Conservation (phyloP, 1,140 invertebrate species). For the Drosophila trapezifrons region DNA sequence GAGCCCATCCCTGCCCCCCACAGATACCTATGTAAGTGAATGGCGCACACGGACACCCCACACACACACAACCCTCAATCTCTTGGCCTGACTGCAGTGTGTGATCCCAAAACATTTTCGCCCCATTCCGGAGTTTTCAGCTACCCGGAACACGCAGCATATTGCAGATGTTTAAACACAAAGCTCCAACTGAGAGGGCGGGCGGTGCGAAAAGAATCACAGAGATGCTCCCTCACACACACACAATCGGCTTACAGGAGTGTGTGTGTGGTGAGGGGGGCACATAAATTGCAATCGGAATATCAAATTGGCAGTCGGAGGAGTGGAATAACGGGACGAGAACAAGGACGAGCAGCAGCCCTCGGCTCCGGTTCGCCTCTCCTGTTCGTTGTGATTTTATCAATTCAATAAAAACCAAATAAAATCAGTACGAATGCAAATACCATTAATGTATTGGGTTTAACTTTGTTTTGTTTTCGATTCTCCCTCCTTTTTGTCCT, state of each 20-base stretch:
- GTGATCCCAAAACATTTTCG: conserved; percentile 50
- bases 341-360: conserved; percentile 24
- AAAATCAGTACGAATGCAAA: conserved; percentile 84
- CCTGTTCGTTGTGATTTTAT: conserved; percentile 75
- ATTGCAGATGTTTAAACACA: conserved; percentile 79
- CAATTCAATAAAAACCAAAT: conserved; percentile 84
- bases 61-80: background rate
- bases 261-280: conserved; percentile 25
- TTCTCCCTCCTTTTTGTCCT: conserved; percentile 53
- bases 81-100: conserved; percentile 61
- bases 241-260: conserved; percentile 37
- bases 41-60: conserved; percentile 5
- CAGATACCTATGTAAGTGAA: conserved; percentile 4
- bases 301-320: conserved; percentile 76
- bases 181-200: conserved; percentile 17
- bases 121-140: conserved; percentile 24
- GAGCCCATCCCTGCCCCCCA: conserved; percentile 1
- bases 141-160: conserved; percentile 61
- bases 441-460: conserved; percentile 84
- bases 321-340: conserved; percentile 36
- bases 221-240: conserved; percentile 43
- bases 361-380: conserved; percentile 44
- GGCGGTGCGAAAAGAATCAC: conserved; percentile 64
- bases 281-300: conserved; percentile 82
- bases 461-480: conserved; percentile 79